phyloP scores from a whole-genome alignment of 2,888 invertebrate species.

The Drosophila crucigera region DNA sequence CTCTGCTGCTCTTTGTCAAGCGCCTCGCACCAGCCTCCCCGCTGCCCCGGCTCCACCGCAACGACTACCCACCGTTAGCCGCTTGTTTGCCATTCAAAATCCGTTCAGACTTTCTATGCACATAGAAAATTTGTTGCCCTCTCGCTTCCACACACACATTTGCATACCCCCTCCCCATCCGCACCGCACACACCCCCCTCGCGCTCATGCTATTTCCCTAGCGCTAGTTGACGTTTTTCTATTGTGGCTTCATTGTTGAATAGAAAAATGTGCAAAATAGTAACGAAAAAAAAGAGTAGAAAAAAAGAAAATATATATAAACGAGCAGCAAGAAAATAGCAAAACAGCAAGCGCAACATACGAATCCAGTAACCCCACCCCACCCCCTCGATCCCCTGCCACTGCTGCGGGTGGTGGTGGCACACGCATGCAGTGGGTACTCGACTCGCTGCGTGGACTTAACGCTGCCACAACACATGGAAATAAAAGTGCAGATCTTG shows the following conservation, averaged over 20 bases:
- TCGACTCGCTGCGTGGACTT: constrained; percentile 46
- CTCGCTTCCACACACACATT: constrained; percentile 57
- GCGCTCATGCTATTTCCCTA: constrained; percentile 40
- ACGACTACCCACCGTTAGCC: constrained; percentile 42
- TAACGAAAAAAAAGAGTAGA: constrained; percentile 55
- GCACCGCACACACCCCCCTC: neutral
- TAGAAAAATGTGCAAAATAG: constrained; percentile 81
- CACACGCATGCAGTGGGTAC: constrained; percentile 40
- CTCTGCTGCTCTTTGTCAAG: constrained; percentile 53
- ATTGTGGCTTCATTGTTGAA: constrained; percentile 82
- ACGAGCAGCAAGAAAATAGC: constrained; percentile 59
- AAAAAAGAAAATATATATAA: constrained; percentile 14
- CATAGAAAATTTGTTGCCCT: constrained; percentile 63
- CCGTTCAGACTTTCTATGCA: constrained; percentile 82
- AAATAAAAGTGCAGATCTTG: constrained; percentile 79
- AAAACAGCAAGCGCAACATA: constrained; percentile 63
- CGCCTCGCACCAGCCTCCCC: constrained; percentile 16
- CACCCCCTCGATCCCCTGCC: neutral
- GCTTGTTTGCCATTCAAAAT: constrained; percentile 81
- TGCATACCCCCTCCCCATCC: constrained; percentile 5
- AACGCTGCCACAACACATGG: constrained; percentile 53
- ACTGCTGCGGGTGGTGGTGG: constrained; percentile 10
- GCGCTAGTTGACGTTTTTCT: constrained; percentile 80
- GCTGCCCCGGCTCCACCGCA: neutral
- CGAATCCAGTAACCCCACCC: neutral